These are phyloP conservation scores for Crotalus tigris DNA, from an alignment of 2,113 vertebrate genomes.

Conservation along the genomic window DNA sequence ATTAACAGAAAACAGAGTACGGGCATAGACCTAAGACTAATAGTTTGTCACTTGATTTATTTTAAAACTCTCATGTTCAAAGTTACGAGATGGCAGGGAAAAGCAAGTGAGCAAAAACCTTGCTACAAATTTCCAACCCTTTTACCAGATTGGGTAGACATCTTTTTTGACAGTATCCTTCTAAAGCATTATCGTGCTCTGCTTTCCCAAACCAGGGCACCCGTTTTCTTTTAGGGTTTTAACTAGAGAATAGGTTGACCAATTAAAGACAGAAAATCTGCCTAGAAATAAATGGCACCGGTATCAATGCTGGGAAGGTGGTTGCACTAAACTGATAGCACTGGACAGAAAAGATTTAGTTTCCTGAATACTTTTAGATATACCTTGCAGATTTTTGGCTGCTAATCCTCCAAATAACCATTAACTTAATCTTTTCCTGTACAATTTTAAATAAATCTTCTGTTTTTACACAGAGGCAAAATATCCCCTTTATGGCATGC, in stretches of 20 bases:
- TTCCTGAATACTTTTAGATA: not conserved
- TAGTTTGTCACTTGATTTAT: not conserved
- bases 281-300: not conserved
- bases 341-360: not conserved
- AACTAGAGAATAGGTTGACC: too few relatives aligned
- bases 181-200: not conserved
- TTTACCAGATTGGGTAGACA: not conserved
- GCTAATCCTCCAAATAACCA: not conserved
- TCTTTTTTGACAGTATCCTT: not conserved
- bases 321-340: not conserved
- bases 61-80: not conserved
- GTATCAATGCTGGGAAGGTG: not conserved
- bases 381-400: not conserved
- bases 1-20: not conserved
- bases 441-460: not conserved
- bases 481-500: not conserved
- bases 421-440: not conserved
- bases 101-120: not conserved
- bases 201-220: not conserved
- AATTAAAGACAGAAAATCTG: not conserved
- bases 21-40: not conserved
- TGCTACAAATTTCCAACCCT: not conserved
- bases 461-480: not conserved
- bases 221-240: not conserved
- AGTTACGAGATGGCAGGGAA: not conserved